Evolutionary conservation across 2,797 vertebrate species (phyloP).

Genomic region (Leuciscus waleckii): DNA sequence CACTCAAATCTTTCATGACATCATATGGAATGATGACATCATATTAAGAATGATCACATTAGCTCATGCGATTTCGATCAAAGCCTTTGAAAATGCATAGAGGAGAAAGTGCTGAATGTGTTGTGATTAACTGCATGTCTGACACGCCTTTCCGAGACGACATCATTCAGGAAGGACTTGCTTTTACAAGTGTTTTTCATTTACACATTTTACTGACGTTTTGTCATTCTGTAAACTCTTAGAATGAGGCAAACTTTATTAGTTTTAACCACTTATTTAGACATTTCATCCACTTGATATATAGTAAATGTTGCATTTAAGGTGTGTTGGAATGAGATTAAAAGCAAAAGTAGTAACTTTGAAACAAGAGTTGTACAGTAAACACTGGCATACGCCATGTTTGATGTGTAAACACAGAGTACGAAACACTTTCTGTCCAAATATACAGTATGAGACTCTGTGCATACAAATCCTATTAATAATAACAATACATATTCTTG

Average conservation of each 20-base stretch:
- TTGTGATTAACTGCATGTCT: too few relatives aligned
- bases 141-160: too few relatives aligned
- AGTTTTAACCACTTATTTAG: too few relatives aligned
- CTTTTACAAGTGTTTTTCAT: too few relatives aligned
- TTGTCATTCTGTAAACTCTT: neutral
- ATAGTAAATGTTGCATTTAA: neutral
- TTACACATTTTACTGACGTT: neutral
- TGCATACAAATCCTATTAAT: neutral
- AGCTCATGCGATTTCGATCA: too few relatives aligned
- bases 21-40: neutral
- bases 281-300: neutral
- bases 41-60: too few relatives aligned
- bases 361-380: neutral
- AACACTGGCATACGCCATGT: conserved; percentile 55
- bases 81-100: too few relatives aligned
- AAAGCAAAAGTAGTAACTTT: neutral
- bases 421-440: conserved; percentile 19
- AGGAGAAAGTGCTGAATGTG: neutral
- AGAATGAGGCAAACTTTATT: neutral
- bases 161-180: neutral
- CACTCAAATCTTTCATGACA: neutral
- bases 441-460: neutral
- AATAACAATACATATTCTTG: neutral
- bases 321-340: neutral
- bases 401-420: conserved; percentile 67